These are phyloP conservation scores for Sebastes matsubarae DNA, from an alignment of 2,797 vertebrate genomes.

Conservation along the genomic window DNA sequence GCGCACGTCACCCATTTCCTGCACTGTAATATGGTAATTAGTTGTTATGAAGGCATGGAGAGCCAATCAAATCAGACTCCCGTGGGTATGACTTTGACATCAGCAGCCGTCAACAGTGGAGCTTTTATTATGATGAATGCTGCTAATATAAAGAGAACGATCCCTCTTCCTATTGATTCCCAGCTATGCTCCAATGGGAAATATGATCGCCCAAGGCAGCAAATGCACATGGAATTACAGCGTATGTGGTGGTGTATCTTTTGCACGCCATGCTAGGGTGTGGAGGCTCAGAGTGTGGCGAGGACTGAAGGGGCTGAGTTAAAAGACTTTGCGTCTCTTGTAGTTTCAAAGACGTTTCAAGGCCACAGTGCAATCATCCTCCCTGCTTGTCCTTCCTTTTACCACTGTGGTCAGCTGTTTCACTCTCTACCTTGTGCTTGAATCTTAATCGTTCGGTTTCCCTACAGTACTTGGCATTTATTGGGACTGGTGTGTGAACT, in stretches of 20 bases:
- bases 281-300: not conserved
- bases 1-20: conserved; percentile 42
- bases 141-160: conserved; percentile 61
- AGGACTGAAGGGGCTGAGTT: not conserved
- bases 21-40: conserved; percentile 63
- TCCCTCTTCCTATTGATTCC: conserved; percentile 63
- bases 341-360: conserved; percentile 38
- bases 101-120: conserved; percentile 51
- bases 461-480: not conserved
- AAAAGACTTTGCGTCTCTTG: conserved; percentile 1
- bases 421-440: not conserved
- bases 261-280: not conserved
- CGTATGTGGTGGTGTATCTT: not conserved
- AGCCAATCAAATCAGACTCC: conserved; percentile 61
- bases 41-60: conserved; percentile 47
- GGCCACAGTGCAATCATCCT: conserved; percentile 25
- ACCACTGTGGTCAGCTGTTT: conserved; percentile 10
- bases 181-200: conserved; percentile 43
- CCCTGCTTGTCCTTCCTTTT: not conserved
- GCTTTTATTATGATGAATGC: conserved; percentile 75
- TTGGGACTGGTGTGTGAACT: not conserved
- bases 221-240: conserved; percentile 26
- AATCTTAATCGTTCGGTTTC: conserved; percentile 3
- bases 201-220: conserved; percentile 33
- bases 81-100: conserved; percentile 57